Conservation (phyloP, 92 coral and sea anemone genomes). For the Palythoa heliodiscus region DNA sequence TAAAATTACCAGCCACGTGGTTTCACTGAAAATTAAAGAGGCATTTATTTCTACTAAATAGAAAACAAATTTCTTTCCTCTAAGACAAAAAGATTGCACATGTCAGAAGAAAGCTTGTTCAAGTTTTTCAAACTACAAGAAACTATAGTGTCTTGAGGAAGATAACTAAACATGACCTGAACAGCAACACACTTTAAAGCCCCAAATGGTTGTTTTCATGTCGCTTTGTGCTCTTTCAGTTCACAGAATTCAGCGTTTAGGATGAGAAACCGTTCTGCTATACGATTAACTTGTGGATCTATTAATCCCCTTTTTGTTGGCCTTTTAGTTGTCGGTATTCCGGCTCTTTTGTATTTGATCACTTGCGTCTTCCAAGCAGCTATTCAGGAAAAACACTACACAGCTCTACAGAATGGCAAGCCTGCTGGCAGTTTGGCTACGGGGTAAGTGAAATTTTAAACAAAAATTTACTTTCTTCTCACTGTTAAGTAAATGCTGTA, state of each 20-base stretch:
- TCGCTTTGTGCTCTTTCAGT: neutral
- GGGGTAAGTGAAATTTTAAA: neutral
- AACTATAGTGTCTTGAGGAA: too few species aligned
- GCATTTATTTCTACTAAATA: too few species aligned
- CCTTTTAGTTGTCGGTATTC: neutral
- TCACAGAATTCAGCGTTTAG: neutral
- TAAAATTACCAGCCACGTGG: constrained; percentile 9
- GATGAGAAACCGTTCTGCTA: constrained; percentile 20
- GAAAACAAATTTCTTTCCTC: neutral
- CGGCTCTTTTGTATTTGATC: neutral
- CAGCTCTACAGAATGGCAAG: neutral
- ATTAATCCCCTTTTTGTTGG: neutral
- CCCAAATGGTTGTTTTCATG: neutral
- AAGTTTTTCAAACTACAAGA: too few species aligned
- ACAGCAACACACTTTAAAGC: neutral
- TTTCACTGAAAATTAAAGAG: neutral
- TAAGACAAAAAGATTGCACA: neutral
- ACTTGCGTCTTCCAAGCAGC: constrained; percentile 6
- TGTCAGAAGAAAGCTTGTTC: too few species aligned
- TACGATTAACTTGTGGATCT: neutral
- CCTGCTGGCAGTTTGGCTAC: neutral
- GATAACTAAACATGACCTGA: neutral
- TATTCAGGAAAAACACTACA: neutral
- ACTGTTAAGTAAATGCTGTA: too few species aligned
- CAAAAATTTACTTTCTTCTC: neutral